phyloP scores from a whole-genome alignment of 2,888 invertebrate species.

The Tupiocoris notatus region DNA sequence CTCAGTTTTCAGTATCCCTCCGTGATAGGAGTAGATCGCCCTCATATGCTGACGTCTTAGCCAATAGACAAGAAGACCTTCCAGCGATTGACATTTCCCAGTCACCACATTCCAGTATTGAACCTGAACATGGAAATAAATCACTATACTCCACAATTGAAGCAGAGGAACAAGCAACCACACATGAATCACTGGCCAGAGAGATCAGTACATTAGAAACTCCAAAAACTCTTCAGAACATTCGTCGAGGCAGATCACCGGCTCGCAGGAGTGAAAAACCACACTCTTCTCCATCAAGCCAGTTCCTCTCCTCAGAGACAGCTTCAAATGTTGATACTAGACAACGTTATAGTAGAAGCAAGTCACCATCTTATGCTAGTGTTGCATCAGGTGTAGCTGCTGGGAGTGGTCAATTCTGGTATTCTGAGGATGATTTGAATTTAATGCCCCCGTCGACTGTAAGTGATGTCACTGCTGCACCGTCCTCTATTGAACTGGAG shows the following conservation, averaged over 20 bases:
- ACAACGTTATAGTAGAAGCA: conserved; percentile 4
- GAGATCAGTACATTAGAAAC: not conserved
- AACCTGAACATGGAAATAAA: not conserved
- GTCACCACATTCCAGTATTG: not conserved
- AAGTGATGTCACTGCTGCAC: not conserved
- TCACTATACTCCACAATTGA: not conserved
- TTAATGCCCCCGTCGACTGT: not conserved
- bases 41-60: conserved; percentile 34
- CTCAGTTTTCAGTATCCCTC: not conserved
- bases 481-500: not conserved
- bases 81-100: not conserved
- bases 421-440: conserved; percentile 21
- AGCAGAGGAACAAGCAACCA: not conserved
- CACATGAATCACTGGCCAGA: not conserved
- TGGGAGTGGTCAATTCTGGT: conserved; percentile 10
- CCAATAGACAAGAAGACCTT: conserved; percentile 18
- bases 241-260: not conserved
- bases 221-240: not conserved
- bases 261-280: not conserved
- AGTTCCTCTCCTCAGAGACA: not conserved
- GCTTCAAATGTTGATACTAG: not conserved
- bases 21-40: conserved; percentile 29
- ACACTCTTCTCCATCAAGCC: not conserved
- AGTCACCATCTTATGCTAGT: conserved; percentile 33
- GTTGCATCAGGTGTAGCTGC: conserved; percentile 25